A percentile compares a stretch with the other conserved stretches of the same genome.
phyloP scores from a whole-genome alignment of 2,113 vertebrate species.

The Nothoprocta perdicaria region DNA sequence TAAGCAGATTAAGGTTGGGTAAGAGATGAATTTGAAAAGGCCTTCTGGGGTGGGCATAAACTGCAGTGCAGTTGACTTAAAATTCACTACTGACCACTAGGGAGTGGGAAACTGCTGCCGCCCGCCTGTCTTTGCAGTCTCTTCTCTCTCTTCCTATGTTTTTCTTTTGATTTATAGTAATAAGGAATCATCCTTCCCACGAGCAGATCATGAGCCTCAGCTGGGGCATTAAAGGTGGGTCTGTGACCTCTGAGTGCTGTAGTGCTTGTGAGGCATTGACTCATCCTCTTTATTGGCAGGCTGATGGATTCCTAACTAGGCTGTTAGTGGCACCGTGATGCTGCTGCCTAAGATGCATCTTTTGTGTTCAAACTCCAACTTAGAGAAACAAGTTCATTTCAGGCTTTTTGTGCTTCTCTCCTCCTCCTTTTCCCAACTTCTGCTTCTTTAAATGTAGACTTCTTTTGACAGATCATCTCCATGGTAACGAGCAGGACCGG shows the following conservation, averaged over 20 bases:
- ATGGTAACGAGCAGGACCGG: constrained; percentile 58
- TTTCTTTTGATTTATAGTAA: constrained; percentile 19
- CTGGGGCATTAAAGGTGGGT: constrained; percentile 10
- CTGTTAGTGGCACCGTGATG: constrained; percentile 31
- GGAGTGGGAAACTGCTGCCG: neutral
- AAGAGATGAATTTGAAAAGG: neutral
- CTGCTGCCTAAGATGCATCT: constrained; percentile 24
- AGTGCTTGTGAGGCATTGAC: constrained; percentile 28
- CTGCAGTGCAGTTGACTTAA: neutral
- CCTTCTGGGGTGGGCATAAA: neutral
- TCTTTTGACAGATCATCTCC: constrained; percentile 67
- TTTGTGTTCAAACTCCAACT: constrained; percentile 59
- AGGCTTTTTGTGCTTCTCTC: constrained; percentile 62
- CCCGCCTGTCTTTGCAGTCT: neutral
- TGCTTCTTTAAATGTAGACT: constrained; percentile 54
- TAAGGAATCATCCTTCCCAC: constrained; percentile 5
- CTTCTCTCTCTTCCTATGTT: neutral
- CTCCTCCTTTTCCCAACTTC: constrained; percentile 62
- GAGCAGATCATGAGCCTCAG: neutral
- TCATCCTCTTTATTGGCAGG: constrained; percentile 47
- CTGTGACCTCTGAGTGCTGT: neutral
- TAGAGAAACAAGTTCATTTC: constrained; percentile 67
- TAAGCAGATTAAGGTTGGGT: neutral
- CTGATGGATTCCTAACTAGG: constrained; percentile 47
- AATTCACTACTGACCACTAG: neutral